A percentile compares a stretch with the other conserved stretches of the same genome.
These are phyloP conservation scores for Gastrophysa polygoni DNA, from an alignment of 2,888 invertebrate genomes.

Conservation along the genomic window DNA sequence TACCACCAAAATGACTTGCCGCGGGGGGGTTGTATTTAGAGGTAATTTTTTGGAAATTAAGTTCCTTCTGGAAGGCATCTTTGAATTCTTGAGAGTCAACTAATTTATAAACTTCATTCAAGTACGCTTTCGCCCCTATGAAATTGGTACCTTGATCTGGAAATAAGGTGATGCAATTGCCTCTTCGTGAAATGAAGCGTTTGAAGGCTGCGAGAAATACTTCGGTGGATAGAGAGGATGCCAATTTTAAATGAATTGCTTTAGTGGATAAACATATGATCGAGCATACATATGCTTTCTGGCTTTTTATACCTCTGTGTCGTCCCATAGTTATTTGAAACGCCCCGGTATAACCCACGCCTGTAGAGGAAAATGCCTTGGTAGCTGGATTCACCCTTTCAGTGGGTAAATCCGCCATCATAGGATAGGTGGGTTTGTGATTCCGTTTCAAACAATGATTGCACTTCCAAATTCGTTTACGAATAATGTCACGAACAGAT, in stretches of 20 bases:
- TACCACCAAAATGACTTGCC: no score
- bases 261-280: not conserved
- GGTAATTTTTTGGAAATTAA: no score
- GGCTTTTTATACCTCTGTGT: no score
- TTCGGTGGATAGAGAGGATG: not conserved
- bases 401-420: constrained; percentile 19
- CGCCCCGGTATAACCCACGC: constrained; percentile 12
- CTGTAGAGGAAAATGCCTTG: constrained; percentile 16
- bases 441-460: constrained; percentile 16
- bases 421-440: constrained; percentile 16
- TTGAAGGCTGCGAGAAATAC: not conserved
- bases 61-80: no score
- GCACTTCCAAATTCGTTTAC: constrained; percentile 20
- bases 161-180: no score
- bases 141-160: no score
- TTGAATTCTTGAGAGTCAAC: no score
- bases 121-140: no score
- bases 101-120: no score
- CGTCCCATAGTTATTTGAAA: no score
- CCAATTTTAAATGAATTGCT: not conserved
- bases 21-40: no score
- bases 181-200: not conserved
- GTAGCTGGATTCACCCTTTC: constrained; percentile 10
- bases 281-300: not conserved
- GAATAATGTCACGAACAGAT: constrained; percentile 16